Evolutionary conservation across 2,797 vertebrate species (phyloP).

Genomic region (Eulemur coronatus): DNA sequence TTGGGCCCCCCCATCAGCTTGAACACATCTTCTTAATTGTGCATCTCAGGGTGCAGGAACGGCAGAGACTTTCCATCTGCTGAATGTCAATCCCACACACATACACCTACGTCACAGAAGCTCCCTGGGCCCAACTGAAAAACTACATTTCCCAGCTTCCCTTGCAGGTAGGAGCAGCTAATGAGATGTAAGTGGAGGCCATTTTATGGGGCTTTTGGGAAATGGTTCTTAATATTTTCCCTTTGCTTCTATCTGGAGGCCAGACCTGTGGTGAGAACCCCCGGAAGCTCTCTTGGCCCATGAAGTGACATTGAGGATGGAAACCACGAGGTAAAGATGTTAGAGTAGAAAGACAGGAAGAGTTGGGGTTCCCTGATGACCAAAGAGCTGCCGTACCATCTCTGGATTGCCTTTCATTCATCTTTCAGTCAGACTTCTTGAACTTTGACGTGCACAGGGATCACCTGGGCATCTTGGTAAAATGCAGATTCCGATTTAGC

Average conservation of each 20-base stretch:
- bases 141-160: not conserved
- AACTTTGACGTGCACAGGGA: not conserved
- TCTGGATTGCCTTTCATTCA: not conserved
- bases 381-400: not conserved
- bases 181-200: not conserved
- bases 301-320: not conserved
- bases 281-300: not conserved
- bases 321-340: not conserved
- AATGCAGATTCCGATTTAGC: not conserved
- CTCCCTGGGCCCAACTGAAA: not conserved
- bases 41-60: not conserved
- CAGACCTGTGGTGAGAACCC: not conserved
- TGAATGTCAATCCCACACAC: not conserved
- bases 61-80: not conserved
- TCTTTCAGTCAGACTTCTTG: not conserved
- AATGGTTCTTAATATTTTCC: not conserved
- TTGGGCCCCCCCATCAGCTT: not conserved
- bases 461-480: not conserved
- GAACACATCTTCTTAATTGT: not conserved
- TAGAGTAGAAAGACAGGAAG: not conserved
- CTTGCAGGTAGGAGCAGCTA: not conserved
- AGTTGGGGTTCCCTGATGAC: not conserved
- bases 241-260: not conserved
- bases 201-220: not conserved
- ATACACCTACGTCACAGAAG: not conserved